These are phyloP conservation scores for Anthopleura sola DNA, from an alignment of 64 coral and sea anemone genomes.

Conservation along the genomic window DNA sequence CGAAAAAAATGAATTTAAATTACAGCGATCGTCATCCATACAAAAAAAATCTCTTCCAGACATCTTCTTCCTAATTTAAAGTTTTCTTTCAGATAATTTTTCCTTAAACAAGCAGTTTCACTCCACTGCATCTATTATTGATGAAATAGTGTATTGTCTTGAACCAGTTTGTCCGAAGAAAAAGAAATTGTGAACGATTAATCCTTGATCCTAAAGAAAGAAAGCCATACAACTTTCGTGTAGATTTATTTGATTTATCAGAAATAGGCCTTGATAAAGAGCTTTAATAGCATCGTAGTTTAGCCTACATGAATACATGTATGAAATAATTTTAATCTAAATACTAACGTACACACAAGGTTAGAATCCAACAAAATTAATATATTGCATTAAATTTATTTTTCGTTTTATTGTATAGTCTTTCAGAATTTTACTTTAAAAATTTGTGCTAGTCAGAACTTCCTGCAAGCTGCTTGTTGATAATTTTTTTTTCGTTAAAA, in stretches of 20 bases:
- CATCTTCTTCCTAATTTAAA: background rate
- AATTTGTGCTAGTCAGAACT: no score
- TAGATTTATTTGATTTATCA: background rate
- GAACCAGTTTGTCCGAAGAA: background rate
- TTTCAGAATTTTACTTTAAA: no score
- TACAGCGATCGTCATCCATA: background rate
- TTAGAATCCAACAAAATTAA: no score
- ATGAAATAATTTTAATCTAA: no score
- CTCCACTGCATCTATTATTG: slow-evolving; percentile 52
- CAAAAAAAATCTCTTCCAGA: background rate
- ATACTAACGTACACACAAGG: no score
- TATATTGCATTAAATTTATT: no score
- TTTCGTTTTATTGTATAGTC: no score
- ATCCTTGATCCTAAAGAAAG: background rate
- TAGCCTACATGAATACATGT: no score
- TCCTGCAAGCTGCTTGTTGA: no score
- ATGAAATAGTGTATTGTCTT: slow-evolving; percentile 65
- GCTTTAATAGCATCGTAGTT: background rate
- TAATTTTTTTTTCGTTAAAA: no score
- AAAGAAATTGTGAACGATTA: background rate
- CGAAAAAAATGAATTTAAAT: background rate
- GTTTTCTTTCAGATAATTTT: background rate
- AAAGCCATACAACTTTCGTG: background rate
- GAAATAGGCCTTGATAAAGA: background rate
- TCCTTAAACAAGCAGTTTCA: slow-evolving; percentile 16